A percentile compares a stretch with the other conserved stretches of the same genome.
phyloP scores from a whole-genome alignment of 2,113 vertebrate genomes.

The Dasyurus viverrinus region DNA sequence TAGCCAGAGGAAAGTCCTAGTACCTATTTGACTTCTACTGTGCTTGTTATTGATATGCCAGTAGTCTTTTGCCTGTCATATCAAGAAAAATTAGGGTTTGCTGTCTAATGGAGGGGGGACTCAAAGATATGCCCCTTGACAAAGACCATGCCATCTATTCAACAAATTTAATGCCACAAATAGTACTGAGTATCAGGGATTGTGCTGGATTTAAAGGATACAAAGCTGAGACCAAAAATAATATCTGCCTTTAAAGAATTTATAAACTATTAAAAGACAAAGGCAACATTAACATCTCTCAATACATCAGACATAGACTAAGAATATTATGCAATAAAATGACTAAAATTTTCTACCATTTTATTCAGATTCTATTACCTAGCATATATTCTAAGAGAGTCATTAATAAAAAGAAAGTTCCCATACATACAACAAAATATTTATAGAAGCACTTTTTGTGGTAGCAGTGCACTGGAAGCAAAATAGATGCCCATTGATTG shows the following conservation, averaged over 20 bases:
- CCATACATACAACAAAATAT: not conserved
- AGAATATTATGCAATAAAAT: not conserved
- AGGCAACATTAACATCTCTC: not conserved
- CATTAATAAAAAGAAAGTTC: not conserved
- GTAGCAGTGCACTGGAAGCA: not conserved
- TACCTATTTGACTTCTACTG: not conserved
- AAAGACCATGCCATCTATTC: not conserved
- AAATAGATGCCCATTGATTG: not conserved
- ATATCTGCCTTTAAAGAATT: not conserved
- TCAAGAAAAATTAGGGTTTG: not conserved
- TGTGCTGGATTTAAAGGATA: not conserved
- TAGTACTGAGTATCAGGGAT: not conserved
- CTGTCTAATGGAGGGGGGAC: not conserved
- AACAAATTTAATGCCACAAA: not conserved
- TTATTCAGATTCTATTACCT: not conserved
- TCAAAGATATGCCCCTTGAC: not conserved
- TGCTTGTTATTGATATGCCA: not conserved
- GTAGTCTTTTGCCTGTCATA: not conserved
- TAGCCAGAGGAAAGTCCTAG: conserved; percentile 15
- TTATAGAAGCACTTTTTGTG: not conserved
- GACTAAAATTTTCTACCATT: not conserved
- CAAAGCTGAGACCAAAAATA: not conserved
- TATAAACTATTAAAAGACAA: not conserved
- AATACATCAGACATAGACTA: not conserved
- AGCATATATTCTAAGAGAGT: not conserved